Base-by-base conservation (phyloP, 1,140 invertebrate species). In the Drosophila sturtevanti region DNA sequence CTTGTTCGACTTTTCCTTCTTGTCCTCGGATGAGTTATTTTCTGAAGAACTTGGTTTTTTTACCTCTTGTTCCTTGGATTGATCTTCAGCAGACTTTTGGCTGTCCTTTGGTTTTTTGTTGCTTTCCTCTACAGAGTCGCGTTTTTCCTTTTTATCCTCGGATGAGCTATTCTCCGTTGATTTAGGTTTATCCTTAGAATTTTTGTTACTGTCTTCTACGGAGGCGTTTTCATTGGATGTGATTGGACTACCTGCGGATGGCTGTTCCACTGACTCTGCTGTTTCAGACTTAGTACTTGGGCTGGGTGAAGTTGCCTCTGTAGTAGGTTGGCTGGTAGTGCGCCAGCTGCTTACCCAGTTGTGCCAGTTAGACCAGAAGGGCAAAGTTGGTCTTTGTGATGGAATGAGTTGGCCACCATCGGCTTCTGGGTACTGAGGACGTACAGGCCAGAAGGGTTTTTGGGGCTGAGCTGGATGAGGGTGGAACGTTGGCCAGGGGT, bases 171-270 rank as follows among this genome's bases (percentile, higher is more conserved):
- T 81, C 38, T 85, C 77, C 2, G 6, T 9, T 6, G 72, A 62
- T 27, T 76, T 76, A 7, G 77, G 77, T 48, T 80, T 79, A 6
- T 70, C 70, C 70, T 80, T 79, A 0, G 62, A 24, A 5, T 34
- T 62, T 34, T 82, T 84, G 21, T 54, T 76, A 67, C 16, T 79
- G 7, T 90, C 67, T 67, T 90, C 89, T 2, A 80, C 73, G 2
- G 89, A 91, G 14, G 81, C 74, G 48, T 90, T 79, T 58, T 91
- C 85, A 21, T 70, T 86, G 10, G 78, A 54, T 31, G 41, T 3
- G 71, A 51, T 14, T 61, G 63, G 18, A 27, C 66, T 18, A 35
- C 37, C 41, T 16, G 64, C 60, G 14, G 24, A 63, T 9, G 81
- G 21, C 22, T 79, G 85, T 27, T 89, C 84, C 5, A 80, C 56